These are phyloP conservation scores for Eledona agricola DNA, from an alignment of 2,888 invertebrate species.

Conservation along the genomic window DNA sequence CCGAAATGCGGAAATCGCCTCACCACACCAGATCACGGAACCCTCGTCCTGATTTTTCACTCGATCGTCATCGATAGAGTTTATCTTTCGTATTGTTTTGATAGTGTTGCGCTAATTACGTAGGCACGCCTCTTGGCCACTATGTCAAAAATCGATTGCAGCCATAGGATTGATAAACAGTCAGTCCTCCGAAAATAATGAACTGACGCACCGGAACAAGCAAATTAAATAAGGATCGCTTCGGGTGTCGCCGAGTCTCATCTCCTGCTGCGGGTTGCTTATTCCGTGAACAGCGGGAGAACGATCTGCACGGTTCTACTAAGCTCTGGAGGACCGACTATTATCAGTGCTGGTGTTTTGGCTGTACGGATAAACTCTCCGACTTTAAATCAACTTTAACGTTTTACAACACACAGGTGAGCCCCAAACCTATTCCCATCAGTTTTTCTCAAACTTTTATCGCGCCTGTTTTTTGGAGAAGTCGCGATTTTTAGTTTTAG, in stretches of 20 bases:
- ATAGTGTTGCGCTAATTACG: too few species aligned
- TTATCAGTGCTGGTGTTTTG: slow-evolving; percentile 3
- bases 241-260: slow-evolving; percentile 5
- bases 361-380: too few species aligned
- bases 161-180: slow-evolving; percentile 2
- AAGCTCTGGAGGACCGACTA: slow-evolving; percentile 10
- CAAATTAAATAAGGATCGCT: slow-evolving; percentile 12
- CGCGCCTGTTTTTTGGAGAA: too few species aligned
- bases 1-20: neutral
- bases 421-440: too few species aligned
- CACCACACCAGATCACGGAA: neutral
- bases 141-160: slow-evolving; percentile 1
- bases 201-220: slow-evolving; percentile 14
- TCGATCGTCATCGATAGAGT: too few species aligned
- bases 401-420: too few species aligned
- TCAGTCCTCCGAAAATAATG: slow-evolving; percentile 2
- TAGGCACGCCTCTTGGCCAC: too few species aligned
- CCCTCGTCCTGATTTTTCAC: too few species aligned
- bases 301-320: slow-evolving; percentile 15
- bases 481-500: too few species aligned
- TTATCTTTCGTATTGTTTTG: too few species aligned
- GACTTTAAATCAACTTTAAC: too few species aligned
- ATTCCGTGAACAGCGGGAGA: slow-evolving; percentile 8
- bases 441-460: too few species aligned
- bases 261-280: slow-evolving; percentile 11